Evolutionary conservation across 2,888 invertebrate species (phyloP), one percentile per base, ranked within the genome.

Genomic region (Glaucopsyche alexis): DNA sequence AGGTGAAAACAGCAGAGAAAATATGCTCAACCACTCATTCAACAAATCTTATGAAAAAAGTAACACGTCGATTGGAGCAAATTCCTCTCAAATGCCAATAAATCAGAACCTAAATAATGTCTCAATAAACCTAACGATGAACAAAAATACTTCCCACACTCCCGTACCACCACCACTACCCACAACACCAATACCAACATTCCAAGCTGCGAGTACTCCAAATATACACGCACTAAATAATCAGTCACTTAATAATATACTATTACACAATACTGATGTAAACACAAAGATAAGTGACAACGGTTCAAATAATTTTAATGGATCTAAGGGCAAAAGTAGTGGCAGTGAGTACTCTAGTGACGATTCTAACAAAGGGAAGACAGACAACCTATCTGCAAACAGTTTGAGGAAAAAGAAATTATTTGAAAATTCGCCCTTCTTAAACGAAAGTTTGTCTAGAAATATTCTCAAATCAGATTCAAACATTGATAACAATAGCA

Each of bases 151-250:
- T 67, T 82, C 82, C 50, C 82, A 83, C 72, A 80, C 83, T 38
- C 85, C 88, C 47, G 76, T 87, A 71, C 91, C 91, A 16, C 91
- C 91, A 16, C 91, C 91, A 38, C 84, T 91, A 74, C 92, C 91
- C 9, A 89, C 81, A 75, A 84, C 90, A 66, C 92, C 89, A 50
- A 84, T 93, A 74, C 91, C 92, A 66, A 84, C 85, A 55, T 86
- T 87, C 72, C 87, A 88, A 77, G 80, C 80, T 38, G 83, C 86
- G 72, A 87, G 83, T 76, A 84, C 86, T 76, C 83, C 85, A 71
- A 82, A 87, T 75, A 80, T 81, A 72, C 80, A 78, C 69, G 71
- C 76, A 69, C 75, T 77, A 69, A 79, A 78, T 45, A 80, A 77
- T 69, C 79, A 77, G 69, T 72, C 76, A 66, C 75, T 77, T 69